Evolutionary conservation across 2,113 vertebrate genomes (phyloP), one percentile per base, ranked within the genome.

Genomic region (Dendropsophus ebraccatus): DNA sequence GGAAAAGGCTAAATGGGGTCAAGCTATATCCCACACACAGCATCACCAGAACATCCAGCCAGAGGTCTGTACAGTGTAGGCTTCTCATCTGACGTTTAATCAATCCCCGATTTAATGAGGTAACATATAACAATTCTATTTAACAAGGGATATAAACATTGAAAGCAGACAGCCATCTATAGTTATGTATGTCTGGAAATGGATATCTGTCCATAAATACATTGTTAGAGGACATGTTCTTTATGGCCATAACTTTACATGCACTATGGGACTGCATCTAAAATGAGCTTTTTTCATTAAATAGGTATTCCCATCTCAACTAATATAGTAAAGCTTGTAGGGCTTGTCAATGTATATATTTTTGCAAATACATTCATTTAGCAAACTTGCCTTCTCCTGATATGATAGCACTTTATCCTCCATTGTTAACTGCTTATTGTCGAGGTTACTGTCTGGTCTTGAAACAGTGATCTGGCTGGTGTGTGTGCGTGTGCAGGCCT

Each of bases 1-100:
- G 81, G 67, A 83, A 72, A 83, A 54, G 81, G 81, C 67, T 83
- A 83, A 83, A 70, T 56, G 23, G 81, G 81, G 67, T 83, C 67
- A 73, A 72, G 67, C 81, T 72, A 37, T 56, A 73, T 72, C 65
- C 81, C 30, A 72, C 47, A 72, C 65, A 70, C 32, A 21, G 19
- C 70, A 54, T 37, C 60, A 28, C 28, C 21, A 72, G 67, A 83
- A 52, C 67, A 54, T 73, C 81, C 50, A 83, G 81, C 70, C 81
- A 82, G 65, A 54, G 60, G 41, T 82, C 37, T 70, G 62, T 70
- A 82, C 70, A 70, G 65, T 72, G 81, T 35, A 72, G 28, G 17
- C 81, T 52, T 72, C 45, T 60, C 50, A 37, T 72, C 62, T 30
- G 81, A 70, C 81, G 52, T 72, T 82, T 82, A 82, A 82, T 82